A percentile compares a stretch with the other conserved stretches of the same genome.
phyloP scores from a whole-genome alignment of 1,140 invertebrate species.

The Thrips palmi region DNA sequence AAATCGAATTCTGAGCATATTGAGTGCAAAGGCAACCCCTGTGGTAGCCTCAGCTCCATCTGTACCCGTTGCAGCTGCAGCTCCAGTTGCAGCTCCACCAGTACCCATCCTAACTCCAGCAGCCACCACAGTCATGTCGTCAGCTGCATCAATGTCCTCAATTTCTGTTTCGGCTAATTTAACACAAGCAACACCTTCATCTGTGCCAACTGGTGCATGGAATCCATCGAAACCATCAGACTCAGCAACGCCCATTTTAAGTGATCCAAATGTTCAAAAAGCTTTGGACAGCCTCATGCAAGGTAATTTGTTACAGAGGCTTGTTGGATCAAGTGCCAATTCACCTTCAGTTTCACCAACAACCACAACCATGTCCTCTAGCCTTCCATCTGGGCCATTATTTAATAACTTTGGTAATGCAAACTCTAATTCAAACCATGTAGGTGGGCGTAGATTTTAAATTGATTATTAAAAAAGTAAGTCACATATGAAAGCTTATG shows the following conservation, averaged over 20 bases:
- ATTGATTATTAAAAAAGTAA: too few species aligned
- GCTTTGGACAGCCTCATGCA: constrained; percentile 54
- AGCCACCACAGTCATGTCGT: too few species aligned
- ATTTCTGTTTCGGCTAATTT: constrained; percentile 19
- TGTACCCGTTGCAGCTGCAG: constrained; percentile 20
- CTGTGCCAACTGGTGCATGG: constrained; percentile 16
- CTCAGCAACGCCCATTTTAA: constrained; percentile 38
- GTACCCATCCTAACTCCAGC: constrained; percentile 19
- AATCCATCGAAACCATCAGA: constrained; percentile 23
- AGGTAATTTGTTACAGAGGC: constrained; percentile 37
- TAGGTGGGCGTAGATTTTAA: too few species aligned
- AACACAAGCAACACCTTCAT: constrained; percentile 16
- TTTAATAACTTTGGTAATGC: too few species aligned
- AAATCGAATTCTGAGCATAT: constrained; percentile 64
- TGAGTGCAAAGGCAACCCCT: constrained; percentile 35
- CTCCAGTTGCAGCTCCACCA: constrained; percentile 18
- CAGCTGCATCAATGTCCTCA: too few species aligned
- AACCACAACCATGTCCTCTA: too few species aligned
- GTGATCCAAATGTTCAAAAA: constrained; percentile 53
- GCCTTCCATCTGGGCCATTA: too few species aligned
- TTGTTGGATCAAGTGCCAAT: too few species aligned
- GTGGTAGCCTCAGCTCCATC: constrained; percentile 13
- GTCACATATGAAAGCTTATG: too few species aligned
- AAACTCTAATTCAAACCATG: too few species aligned
- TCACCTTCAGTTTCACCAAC: too few species aligned